These are phyloP conservation scores for Anoplius nigerrimus DNA, from an alignment of 2,888 invertebrate species.

Conservation along the genomic window DNA sequence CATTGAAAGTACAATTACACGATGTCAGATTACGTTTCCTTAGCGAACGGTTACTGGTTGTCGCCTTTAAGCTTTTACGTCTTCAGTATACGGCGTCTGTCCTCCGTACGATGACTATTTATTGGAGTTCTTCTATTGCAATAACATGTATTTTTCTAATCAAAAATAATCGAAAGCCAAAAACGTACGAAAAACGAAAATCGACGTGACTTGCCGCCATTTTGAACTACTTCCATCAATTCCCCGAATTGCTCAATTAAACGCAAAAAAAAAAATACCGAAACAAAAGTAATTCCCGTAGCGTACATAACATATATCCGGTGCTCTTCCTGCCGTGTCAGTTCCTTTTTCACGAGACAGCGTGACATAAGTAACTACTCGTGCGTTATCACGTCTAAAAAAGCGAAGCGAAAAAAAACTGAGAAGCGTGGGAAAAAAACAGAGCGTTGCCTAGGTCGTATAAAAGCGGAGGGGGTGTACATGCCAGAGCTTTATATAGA, in stretches of 20 bases:
- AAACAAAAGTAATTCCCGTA: background rate
- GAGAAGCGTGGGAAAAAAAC: slow-evolving; percentile 2
- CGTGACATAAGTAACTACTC: no score
- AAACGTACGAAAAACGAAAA: slow-evolving; percentile 31
- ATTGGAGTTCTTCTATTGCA: slow-evolving; percentile 50
- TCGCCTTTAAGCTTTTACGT: slow-evolving; percentile 46
- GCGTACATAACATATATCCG: slow-evolving; percentile 12
- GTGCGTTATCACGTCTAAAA: no score
- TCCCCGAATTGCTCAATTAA: slow-evolving; percentile 60
- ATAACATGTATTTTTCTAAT: slow-evolving; percentile 42
- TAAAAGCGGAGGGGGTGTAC: slow-evolving; percentile 7
- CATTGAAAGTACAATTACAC: slow-evolving; percentile 40
- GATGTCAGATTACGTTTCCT: slow-evolving; percentile 28
- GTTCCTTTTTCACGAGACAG: no score
- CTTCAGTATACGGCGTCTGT: slow-evolving; percentile 58
- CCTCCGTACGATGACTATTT: slow-evolving; percentile 51
- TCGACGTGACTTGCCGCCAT: slow-evolving; percentile 72
- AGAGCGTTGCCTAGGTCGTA: slow-evolving; percentile 21
- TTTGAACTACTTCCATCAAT: slow-evolving; percentile 75
- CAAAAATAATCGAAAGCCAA: slow-evolving; percentile 25
- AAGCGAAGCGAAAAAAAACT: background rate
- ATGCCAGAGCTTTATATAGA: slow-evolving; percentile 17
- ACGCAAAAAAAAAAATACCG: background rate
- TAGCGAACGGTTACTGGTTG: slow-evolving; percentile 27
- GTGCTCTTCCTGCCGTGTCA: slow-evolving; percentile 15